These are phyloP conservation scores for Rhodinocichla rosea DNA, from an alignment of 2,113 vertebrate species.

Conservation along the genomic window DNA sequence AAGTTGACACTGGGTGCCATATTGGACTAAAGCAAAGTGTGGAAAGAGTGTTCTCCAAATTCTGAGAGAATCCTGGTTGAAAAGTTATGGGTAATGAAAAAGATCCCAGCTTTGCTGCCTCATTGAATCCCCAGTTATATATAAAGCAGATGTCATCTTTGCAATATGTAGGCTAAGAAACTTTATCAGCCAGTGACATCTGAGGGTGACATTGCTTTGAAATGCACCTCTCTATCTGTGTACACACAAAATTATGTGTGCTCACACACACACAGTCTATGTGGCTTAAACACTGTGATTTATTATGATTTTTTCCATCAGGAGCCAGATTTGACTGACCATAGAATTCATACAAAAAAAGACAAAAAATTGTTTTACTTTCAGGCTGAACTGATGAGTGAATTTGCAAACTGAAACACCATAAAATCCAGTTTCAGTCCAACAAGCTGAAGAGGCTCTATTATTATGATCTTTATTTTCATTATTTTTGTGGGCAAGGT, in stretches of 20 bases:
- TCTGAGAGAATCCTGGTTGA: neutral
- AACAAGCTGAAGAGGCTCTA: conserved; percentile 19
- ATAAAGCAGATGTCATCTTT: conserved; percentile 43
- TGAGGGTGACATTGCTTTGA: neutral
- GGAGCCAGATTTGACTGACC: neutral
- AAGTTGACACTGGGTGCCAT: neutral
- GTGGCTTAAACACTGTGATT: neutral
- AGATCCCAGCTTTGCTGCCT: conserved; percentile 6
- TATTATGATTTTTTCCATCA: neutral
- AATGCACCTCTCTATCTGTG: neutral
- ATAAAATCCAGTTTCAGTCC: conserved; percentile 1
- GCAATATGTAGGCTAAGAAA: neutral
- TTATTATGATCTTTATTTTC: conserved; percentile 31
- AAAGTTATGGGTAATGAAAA: conserved; percentile 42
- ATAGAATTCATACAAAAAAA: neutral
- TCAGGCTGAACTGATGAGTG: conserved; percentile 18
- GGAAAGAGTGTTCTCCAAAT: conserved; percentile 20
- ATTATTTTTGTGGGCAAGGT: conserved; percentile 48
- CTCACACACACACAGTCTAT: neutral
- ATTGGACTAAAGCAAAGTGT: conserved; percentile 9
- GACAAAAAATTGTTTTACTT: neutral
- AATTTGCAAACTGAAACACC: conserved; percentile 51
- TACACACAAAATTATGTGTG: neutral
- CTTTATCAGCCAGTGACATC: neutral
- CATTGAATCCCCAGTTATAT: conserved; percentile 1